Conservation (phyloP, 1,140 invertebrate species). For the Camponotus pennsylvanicus region DNA sequence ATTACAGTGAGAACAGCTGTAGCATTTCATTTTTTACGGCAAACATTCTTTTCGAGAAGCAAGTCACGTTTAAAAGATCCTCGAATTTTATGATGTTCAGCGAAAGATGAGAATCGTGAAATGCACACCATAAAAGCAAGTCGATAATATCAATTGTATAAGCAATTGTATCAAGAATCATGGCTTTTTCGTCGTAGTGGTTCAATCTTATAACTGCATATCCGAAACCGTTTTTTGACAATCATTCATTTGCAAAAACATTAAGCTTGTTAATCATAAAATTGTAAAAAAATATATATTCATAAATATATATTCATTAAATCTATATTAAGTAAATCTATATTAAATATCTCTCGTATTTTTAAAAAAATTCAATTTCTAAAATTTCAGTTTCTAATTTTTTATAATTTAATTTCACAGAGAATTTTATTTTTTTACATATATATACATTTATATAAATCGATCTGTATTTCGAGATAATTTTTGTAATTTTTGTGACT, state of each 20-base stretch:
- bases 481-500: not conserved
- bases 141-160: slow-evolving; percentile 42
- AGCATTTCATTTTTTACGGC: not conserved
- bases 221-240: not conserved
- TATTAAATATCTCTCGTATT: no score
- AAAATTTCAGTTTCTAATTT: no score
- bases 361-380: no score
- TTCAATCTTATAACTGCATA: not conserved
- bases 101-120: slow-evolving; percentile 37
- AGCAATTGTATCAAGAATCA: slow-evolving; percentile 38
- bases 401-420: not conserved
- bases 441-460: not conserved
- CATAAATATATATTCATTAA: not conserved
- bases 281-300: not conserved
- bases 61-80: slow-evolving; percentile 12
- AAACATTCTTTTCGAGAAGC: slow-evolving; percentile 1
- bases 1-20: not conserved
- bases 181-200: not conserved
- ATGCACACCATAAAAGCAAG: slow-evolving; percentile 47
- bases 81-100: slow-evolving; percentile 35
- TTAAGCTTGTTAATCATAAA: slow-evolving; percentile 4
- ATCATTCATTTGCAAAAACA: slow-evolving; percentile 18
- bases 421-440: not conserved
- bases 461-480: not conserved
- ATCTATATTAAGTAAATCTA: no score